These are phyloP conservation scores for Periparus ater DNA, from an alignment of 2,797 vertebrate genomes.

Conservation along the genomic window DNA sequence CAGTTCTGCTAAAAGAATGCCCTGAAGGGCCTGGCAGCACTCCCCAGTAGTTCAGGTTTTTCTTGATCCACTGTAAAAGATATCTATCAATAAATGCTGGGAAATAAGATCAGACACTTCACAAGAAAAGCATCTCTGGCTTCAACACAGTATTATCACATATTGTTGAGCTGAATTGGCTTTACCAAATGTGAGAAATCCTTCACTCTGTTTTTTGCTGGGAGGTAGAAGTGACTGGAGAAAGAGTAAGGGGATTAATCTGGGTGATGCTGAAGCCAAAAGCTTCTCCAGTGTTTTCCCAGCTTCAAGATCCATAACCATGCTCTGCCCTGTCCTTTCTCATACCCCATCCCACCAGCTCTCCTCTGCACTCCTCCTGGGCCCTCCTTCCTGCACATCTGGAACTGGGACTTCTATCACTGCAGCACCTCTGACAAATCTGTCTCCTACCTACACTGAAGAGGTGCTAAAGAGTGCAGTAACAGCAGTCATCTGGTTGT, in stretches of 20 bases:
- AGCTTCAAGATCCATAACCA: rapidly evolving
- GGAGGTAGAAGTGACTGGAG: background rate
- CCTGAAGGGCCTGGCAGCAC: conserved; percentile 28
- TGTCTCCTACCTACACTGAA: background rate
- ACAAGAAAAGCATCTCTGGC: background rate
- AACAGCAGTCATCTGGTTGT: background rate
- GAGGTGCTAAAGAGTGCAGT: background rate
- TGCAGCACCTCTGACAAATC: background rate
- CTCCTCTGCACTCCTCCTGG: background rate
- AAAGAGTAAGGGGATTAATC: background rate
- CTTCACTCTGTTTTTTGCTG: background rate
- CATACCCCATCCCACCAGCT: background rate
- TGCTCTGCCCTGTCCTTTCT: background rate
- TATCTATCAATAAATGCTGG: background rate
- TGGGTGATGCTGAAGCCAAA: background rate
- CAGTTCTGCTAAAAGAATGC: background rate
- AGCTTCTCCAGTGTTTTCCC: background rate
- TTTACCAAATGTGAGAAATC: conserved; percentile 27
- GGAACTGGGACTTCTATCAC: background rate
- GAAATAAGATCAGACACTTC: background rate
- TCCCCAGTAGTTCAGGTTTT: conserved; percentile 9
- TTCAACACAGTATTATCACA: background rate
- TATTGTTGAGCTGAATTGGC: background rate
- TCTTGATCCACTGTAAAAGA: conserved; percentile 1
- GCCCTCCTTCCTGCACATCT: background rate